Evolutionary conservation across 2,113 vertebrate genomes (phyloP).

Genomic region (Callipepla squamata): DNA sequence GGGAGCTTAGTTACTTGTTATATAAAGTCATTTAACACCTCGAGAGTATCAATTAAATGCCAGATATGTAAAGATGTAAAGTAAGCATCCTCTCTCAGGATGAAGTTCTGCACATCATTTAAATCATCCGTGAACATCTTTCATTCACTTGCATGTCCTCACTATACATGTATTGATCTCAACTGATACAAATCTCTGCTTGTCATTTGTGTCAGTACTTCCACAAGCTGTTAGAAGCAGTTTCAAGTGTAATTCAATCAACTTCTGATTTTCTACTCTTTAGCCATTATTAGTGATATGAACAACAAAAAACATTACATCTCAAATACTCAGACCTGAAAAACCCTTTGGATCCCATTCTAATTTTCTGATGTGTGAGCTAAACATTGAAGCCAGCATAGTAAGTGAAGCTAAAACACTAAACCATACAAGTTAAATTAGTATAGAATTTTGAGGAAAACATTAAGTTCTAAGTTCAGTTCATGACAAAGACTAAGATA

Average conservation of each 20-base stretch:
- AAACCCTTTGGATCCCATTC: not conserved
- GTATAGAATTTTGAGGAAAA: not conserved
- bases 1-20: conserved; percentile 9
- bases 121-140: not conserved
- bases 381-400: not conserved
- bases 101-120: not conserved
- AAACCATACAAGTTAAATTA: not conserved
- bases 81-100: not conserved
- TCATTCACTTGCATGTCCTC: not conserved
- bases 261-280: conserved; percentile 1
- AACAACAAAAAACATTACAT: not conserved
- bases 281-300: not conserved
- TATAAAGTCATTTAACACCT: conserved; percentile 8
- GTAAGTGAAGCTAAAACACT: not conserved
- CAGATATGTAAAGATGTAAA: not conserved
- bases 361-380: too few relatives aligned
- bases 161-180: conserved; percentile 5
- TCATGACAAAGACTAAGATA: not conserved
- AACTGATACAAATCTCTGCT: not conserved
- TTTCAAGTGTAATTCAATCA: conserved; percentile 30
- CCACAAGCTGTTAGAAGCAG: conserved; percentile 10
- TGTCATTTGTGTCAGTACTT: conserved; percentile 2
- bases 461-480: not conserved
- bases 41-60: conserved; percentile 14
- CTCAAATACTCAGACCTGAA: not conserved